A percentile compares a stretch with the other conserved stretches of the same genome.
Evolutionary conservation across 2,797 vertebrate species (phyloP).

Genomic region (Sebastes wilsoni): DNA sequence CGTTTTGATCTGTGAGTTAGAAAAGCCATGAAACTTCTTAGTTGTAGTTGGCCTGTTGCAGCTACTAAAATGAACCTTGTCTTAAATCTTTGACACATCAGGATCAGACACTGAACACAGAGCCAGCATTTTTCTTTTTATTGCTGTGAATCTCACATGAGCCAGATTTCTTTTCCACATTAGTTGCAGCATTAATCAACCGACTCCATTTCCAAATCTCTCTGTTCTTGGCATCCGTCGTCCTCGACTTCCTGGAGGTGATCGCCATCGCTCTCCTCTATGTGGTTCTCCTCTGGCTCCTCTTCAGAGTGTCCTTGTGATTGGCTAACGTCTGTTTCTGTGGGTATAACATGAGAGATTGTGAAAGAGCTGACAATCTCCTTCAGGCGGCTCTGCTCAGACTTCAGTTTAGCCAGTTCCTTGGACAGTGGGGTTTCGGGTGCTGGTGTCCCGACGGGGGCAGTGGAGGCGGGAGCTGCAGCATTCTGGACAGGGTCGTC

Average conservation of each 20-base stretch:
- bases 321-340: slow-evolving; percentile 44
- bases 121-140: slow-evolving; percentile 56
- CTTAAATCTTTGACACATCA: slow-evolving; percentile 6
- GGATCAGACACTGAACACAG: slow-evolving; percentile 38
- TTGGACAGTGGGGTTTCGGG: slow-evolving; percentile 43
- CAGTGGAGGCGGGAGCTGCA: not conserved
- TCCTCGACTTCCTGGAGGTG: slow-evolving; percentile 39
- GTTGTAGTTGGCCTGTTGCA: not conserved
- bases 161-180: slow-evolving; percentile 25
- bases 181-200: slow-evolving; percentile 74
- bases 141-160: slow-evolving; percentile 49
- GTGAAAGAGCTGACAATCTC: slow-evolving; percentile 85
- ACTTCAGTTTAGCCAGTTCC: slow-evolving; percentile 68
- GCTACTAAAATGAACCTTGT: not conserved
- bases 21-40: not conserved
- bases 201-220: slow-evolving; percentile 78
- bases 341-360: slow-evolving; percentile 75
- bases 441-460: not conserved
- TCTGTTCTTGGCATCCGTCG: slow-evolving; percentile 63
- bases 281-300: slow-evolving; percentile 42
- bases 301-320: slow-evolving; percentile 61
- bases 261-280: slow-evolving; percentile 22
- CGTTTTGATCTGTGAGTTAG: not conserved
- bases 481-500: not conserved
- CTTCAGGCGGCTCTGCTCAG: slow-evolving; percentile 80